These are phyloP conservation scores for Omphaloscelis lunosa DNA, from an alignment of 2,888 invertebrate species.

Conservation along the genomic window DNA sequence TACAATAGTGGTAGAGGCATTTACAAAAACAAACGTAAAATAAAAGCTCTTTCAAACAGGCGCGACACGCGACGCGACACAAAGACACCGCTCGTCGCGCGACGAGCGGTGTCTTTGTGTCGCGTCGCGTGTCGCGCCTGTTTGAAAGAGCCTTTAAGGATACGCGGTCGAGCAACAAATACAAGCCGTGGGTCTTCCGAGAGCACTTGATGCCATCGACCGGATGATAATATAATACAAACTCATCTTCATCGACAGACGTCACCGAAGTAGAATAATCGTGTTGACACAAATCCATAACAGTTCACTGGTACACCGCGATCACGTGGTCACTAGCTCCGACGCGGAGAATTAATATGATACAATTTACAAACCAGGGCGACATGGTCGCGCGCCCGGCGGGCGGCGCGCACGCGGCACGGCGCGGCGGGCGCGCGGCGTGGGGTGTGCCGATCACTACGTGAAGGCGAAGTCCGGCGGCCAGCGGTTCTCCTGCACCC, in stretches of 20 bases:
- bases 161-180: slow-evolving; percentile 3
- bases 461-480: slow-evolving; percentile 88
- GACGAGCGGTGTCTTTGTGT: too few species aligned
- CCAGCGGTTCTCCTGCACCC: slow-evolving; percentile 87
- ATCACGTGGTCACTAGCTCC: slow-evolving; percentile 38
- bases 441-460: slow-evolving; percentile 75
- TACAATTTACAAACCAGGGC: slow-evolving; percentile 75
- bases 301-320: slow-evolving; percentile 68
- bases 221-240: slow-evolving; percentile 36
- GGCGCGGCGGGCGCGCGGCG: slow-evolving; percentile 42
- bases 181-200: background rate
- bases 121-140: too few species aligned
- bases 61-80: too few species aligned
- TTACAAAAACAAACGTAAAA: slow-evolving; percentile 14
- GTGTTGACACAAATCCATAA: slow-evolving; percentile 74
- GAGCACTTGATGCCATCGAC: background rate
- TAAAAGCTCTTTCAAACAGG: too few species aligned
- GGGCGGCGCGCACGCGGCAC: slow-evolving; percentile 29
- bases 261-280: slow-evolving; percentile 8
- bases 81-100: too few species aligned
- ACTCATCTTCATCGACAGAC: slow-evolving; percentile 2
- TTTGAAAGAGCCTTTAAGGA: too few species aligned
- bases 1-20: slow-evolving; percentile 24
- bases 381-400: slow-evolving; percentile 28
- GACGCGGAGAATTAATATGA: slow-evolving; percentile 70